phyloP scores from a whole-genome alignment of 2,113 vertebrate genomes.

The Azemiops feae region DNA sequence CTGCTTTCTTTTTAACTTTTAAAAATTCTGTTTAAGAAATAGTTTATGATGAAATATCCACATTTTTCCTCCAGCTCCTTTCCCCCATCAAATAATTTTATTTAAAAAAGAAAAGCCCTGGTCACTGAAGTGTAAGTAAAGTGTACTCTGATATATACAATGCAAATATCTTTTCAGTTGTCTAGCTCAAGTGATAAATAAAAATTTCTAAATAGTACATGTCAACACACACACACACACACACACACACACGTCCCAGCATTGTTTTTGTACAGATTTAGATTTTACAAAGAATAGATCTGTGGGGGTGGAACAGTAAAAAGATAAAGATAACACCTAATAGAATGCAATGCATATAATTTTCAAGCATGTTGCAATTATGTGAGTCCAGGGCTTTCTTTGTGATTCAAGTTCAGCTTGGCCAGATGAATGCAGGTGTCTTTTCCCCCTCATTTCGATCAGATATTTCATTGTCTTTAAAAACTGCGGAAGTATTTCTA shows the following conservation, averaged over 20 bases:
- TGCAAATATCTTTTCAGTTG: conserved; percentile 22
- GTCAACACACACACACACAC: conserved; percentile 20
- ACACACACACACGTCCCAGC: conserved; percentile 29
- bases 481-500: background rate
- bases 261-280: conserved; percentile 44
- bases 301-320: conserved; percentile 18
- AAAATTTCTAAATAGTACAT: conserved; percentile 46
- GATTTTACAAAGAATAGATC: conserved; percentile 48
- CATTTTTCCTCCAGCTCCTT: background rate
- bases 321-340: conserved; percentile 38
- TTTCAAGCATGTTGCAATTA: conserved; percentile 24
- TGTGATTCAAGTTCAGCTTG: conserved; percentile 22
- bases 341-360: background rate
- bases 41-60: background rate
- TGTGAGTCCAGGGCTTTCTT: conserved; percentile 2
- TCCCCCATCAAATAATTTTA: background rate
- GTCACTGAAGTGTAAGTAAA: conserved; percentile 40
- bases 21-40: conserved; percentile 2
- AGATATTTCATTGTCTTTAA: background rate
- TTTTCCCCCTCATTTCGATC: background rate
- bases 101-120: conserved; percentile 31
- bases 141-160: conserved; percentile 39
- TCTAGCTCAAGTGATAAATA: conserved; percentile 35
- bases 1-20: conserved; percentile 21
- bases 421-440: conserved; percentile 13